A percentile compares a stretch with the other conserved stretches of the same genome.
phyloP scores from a whole-genome alignment of 2,113 vertebrate genomes.

The Turnix velox region DNA sequence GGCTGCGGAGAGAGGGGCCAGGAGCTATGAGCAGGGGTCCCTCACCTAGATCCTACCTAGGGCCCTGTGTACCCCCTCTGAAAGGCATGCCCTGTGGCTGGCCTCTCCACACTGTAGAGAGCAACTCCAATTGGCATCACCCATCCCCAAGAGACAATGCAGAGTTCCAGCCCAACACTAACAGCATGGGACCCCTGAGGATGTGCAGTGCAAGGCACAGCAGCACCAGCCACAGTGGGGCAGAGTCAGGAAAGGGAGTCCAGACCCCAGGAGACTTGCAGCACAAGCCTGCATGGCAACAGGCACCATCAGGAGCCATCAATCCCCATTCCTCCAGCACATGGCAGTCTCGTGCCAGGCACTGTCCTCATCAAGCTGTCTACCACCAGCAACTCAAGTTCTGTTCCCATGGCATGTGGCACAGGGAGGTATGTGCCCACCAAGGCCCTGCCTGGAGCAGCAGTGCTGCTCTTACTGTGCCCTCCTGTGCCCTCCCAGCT shows the following conservation, averaged over 20 bases:
- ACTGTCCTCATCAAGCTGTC: background rate
- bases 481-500: background rate
- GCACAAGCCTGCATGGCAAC: fast-evolving
- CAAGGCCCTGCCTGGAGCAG: background rate
- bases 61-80: background rate
- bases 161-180: background rate
- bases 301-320: background rate
- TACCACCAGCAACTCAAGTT: background rate
- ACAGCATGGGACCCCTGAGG: fast-evolving
- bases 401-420: background rate
- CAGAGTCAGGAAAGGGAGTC: background rate
- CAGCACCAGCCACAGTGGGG: background rate
- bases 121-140: fast-evolving
- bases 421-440: fast-evolving
- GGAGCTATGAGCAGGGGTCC: background rate
- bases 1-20: background rate
- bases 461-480: no score
- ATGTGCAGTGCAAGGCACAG: background rate
- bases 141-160: fast-evolving
- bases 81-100: background rate
- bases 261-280: background rate
- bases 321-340: background rate
- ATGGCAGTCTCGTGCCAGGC: background rate
- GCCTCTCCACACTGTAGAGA: fast-evolving
- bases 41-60: fast-evolving